These are phyloP conservation scores for Ochotona curzoniae DNA, from an alignment of 2,113 vertebrate genomes.

Conservation along the genomic window DNA sequence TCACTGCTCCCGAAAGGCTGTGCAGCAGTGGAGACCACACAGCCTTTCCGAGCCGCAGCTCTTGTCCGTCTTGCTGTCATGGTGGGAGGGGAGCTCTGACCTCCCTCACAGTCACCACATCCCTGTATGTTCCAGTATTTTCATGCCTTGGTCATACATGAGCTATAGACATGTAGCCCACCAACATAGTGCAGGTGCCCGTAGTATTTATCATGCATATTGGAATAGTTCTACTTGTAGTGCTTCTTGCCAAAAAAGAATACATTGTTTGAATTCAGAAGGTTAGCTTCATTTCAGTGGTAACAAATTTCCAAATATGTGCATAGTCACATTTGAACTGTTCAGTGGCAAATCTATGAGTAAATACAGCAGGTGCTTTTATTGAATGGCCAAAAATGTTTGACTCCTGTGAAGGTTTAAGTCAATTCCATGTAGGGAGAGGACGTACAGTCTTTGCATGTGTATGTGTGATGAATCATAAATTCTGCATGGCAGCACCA, in stretches of 20 bases:
- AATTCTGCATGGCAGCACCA: neutral
- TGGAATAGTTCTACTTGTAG: neutral
- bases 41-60: slow-evolving; percentile 23
- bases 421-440: neutral
- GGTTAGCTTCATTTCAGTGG: neutral
- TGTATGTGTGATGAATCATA: neutral
- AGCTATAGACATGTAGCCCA: neutral
- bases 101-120: neutral
- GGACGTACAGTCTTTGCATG: neutral
- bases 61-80: neutral
- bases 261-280: neutral
- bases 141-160: neutral
- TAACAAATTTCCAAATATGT: neutral
- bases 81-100: neutral
- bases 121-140: neutral
- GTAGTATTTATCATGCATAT: neutral
- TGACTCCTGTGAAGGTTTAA: neutral
- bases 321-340: neutral
- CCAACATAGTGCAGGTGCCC: neutral
- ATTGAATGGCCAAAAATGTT: slow-evolving; percentile 10
- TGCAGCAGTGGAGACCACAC: neutral
- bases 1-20: slow-evolving; percentile 61
- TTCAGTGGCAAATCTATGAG: neutral
- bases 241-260: slow-evolving; percentile 51
- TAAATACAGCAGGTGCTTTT: neutral